Conservation (phyloP, 1,140 invertebrate genomes). For the Saccostrea echinata region DNA sequence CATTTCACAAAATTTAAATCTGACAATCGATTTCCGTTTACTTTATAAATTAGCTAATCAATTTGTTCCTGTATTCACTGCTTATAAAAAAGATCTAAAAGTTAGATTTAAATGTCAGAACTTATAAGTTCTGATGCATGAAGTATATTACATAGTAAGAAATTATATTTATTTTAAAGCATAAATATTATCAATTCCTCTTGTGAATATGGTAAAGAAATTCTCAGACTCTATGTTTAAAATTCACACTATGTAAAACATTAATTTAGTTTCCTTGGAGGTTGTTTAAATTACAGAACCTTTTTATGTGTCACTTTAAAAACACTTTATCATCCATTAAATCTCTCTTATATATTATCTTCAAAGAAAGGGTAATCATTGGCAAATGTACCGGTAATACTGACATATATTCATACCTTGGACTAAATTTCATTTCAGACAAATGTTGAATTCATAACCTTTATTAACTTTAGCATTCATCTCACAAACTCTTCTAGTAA, state of each 20-base stretch:
- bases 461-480: background rate
- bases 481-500: no score
- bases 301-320: background rate
- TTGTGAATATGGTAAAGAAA: background rate
- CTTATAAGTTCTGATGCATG: background rate
- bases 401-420: background rate
- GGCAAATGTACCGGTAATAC: background rate
- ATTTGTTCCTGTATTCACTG: background rate
- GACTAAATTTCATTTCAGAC: background rate
- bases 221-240: background rate
- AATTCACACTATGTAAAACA: background rate
- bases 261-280: background rate
- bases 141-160: background rate
- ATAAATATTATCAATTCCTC: background rate
- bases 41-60: background rate
- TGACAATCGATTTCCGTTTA: background rate
- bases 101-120: background rate
- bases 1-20: background rate
- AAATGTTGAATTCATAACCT: background rate
- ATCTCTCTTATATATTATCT: background rate
- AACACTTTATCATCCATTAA: background rate
- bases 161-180: background rate
- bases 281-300: background rate
- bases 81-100: background rate
- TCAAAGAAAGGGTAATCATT: background rate